Evolutionary conservation across 2,888 invertebrate species (phyloP), one percentile per base, ranked within the genome.

Genomic region (Phorcus lineatus): DNA sequence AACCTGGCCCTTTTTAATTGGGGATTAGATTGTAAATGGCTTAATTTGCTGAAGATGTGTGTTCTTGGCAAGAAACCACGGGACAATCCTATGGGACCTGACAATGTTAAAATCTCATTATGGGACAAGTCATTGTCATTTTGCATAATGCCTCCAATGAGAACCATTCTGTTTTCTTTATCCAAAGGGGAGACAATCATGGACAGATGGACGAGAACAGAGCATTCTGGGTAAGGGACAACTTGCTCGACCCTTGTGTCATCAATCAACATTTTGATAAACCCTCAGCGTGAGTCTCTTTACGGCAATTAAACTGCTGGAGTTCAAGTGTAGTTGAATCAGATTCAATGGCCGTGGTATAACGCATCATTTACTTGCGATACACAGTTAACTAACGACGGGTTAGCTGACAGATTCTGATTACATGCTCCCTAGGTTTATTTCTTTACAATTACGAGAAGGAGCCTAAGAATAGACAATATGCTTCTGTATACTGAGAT

Each of bases 231-330:
- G 28, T 28, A 28, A 16, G 4, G 28, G 28, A 28, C 28, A 62
- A 62, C 62, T 62, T 28, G 62, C 9, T 16, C n/a, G 62, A 6
- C 62, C 62, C 24, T 62, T 17, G 62, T 28, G 62, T 62, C 62
- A 62, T 62, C 62, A 24, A 62, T 62, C 62, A 62, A 62, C 62
- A 62, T 62, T 62, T 62, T 62, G 62, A 62, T 62, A 62, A 62
- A 62, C 62, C 19, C 62, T 17, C 62, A 62, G 62, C 62, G 28
- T 62, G 62, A 16, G 62, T n/a, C 28, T 28, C 47, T 62, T 62
- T 62, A 62, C 62, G 62, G 62, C 62, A 62, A 62, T 62, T 62
- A 62, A 62, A 28, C 62, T 11, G 28, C 28, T 28, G 62, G 62
- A 62, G 62, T 28, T 62, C 62, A 24, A 62, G 62, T 62, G 62